phyloP scores from a whole-genome alignment of 2,797 vertebrate genomes.

The Manis javanica region DNA sequence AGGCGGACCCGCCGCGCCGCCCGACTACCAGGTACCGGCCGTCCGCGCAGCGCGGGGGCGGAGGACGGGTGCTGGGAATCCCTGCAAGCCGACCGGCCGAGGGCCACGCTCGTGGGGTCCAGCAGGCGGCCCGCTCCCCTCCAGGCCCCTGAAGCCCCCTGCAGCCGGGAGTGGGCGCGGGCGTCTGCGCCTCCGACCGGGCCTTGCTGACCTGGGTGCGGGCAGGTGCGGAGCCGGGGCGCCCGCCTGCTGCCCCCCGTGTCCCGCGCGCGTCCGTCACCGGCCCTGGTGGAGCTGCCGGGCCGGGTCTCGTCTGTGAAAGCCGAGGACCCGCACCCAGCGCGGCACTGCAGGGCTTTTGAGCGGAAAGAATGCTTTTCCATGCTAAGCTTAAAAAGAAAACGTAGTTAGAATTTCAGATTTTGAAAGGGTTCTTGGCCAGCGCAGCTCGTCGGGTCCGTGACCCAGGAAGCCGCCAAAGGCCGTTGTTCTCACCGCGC shows the following conservation, averaged over 20 bases:
- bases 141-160: no score
- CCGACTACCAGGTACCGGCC: conserved; percentile 95
- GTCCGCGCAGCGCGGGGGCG: no score
- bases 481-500: no score
- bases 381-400: conserved; percentile 55
- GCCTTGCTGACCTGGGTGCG: no score
- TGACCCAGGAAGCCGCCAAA: no score
- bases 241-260: not conserved
- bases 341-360: not conserved
- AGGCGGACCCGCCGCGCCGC: conserved; percentile 93
- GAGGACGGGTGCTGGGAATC: no score
- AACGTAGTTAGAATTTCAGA: not conserved
- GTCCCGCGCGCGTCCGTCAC: conserved; percentile 58
- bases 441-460: not conserved
- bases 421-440: conserved; percentile 30
- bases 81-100: no score
- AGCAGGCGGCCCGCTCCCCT: no score
- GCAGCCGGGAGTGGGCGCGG: no score
- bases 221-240: not conserved
- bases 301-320: conserved; percentile 60
- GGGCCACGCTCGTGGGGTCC: no score
- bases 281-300: conserved; percentile 63
- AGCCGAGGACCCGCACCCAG: conserved; percentile 48
- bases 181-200: no score
- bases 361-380: conserved; percentile 33